Base-by-base conservation (phyloP, 2,113 vertebrate genomes). In the Pangasianodon gigas region DNA sequence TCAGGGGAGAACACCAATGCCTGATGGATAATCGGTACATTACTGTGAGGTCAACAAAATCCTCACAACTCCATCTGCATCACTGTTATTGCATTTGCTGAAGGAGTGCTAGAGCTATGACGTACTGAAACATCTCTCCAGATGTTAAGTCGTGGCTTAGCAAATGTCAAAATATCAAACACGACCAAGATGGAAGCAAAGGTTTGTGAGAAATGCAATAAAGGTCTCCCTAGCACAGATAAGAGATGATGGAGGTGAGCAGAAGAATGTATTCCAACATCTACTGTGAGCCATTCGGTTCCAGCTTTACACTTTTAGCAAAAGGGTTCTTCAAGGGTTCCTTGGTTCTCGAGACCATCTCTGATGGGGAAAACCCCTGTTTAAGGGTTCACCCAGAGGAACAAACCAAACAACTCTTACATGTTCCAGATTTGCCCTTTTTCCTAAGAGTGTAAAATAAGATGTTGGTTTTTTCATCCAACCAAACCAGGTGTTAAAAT, bases 1-100 rank as follows among this genome's bases (percentile, higher is more conserved):
- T 54, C 67, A 56, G 82, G 86, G 48, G 82, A 54, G 74, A 90
- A 91, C 74, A 91, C 71, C 85, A 89, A 71, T 80, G 89, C 86
- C 77, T 83, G 89, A 88, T 84, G 82, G 83, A 67, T 67, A 89
- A 87, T 41, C 44, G 56, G 85, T 80, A 87, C 71, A 81, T 60
- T 44, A 87, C 84, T 67, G 41, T 51, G 69, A 88, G 29, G 32
- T 71, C n/a, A 21, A 18, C 29, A 11, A 84, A 54, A 41, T 21
- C 85, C 24, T 67, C 62, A 13, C 65, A 29, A 90, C 1, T 37
- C 37, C 13, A 65, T 51, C 79, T 88, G 82, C 86, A 67, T 86
- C 46, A 18, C 48, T 14, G 24, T 62, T 90, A 90, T 90, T 90
- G 89, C 90, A 87, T 90, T 52, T 80, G 86, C 56, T 60, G 71